Evolutionary conservation across 2,113 vertebrate species (phyloP).

Genomic region (Hipposideros armiger): DNA sequence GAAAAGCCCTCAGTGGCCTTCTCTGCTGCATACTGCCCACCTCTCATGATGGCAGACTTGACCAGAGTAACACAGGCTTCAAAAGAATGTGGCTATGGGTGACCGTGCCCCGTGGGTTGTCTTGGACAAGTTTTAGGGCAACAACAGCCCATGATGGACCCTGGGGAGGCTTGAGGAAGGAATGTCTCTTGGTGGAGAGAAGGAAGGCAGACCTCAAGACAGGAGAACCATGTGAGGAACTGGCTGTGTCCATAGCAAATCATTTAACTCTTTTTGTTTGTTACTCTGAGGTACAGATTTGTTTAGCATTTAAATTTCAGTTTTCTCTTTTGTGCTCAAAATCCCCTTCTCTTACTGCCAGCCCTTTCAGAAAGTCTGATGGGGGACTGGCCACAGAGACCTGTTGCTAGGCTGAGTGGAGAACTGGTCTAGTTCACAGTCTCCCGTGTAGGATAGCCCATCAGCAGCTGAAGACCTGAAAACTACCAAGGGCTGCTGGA

Average conservation of each 20-base stretch:
- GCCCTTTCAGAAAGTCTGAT: background rate
- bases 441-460: background rate
- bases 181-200: background rate
- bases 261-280: background rate
- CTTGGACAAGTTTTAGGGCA: background rate
- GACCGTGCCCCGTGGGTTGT: rapidly evolving
- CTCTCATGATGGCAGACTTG: background rate
- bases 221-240: background rate
- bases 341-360: background rate
- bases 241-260: background rate
- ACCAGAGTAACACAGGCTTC: background rate
- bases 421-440: background rate
- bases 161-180: background rate
- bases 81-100: background rate
- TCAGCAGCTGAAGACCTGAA: background rate
- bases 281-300: background rate
- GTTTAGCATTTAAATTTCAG: background rate
- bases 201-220: background rate
- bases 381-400: too few relatives aligned
- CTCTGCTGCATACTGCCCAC: rapidly evolving
- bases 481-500: background rate
- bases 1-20: background rate
- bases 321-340: background rate
- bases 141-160: too few relatives aligned
- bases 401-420: background rate